phyloP scores from a whole-genome alignment of 2,888 invertebrate species.

The Ectemnius continuus region DNA sequence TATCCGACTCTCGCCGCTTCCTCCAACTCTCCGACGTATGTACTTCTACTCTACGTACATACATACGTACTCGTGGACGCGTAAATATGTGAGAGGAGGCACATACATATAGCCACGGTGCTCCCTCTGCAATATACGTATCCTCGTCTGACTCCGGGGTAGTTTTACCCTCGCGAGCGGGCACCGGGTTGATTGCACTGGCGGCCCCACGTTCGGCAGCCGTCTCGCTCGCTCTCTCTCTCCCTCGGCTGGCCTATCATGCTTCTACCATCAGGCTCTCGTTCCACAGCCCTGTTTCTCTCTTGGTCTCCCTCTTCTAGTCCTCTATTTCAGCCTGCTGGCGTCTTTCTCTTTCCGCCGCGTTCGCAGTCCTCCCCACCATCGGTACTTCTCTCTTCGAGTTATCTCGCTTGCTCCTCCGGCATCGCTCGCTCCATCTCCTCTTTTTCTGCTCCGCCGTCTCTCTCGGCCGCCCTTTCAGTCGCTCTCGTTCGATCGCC shows the following conservation, averaged over 20 bases:
- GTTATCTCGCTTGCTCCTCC: constrained; percentile 9
- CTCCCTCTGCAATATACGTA: constrained; percentile 65
- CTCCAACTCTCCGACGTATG: constrained; percentile 21
- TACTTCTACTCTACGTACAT: constrained; percentile 21
- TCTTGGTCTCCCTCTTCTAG: constrained; percentile 53
- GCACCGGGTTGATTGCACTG: constrained; percentile 77
- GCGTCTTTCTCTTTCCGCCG: constrained; percentile 45
- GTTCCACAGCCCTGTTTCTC: constrained; percentile 29
- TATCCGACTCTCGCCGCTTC: constrained; percentile 27
- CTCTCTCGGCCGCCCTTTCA: constrained; percentile 42
- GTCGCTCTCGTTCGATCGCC: constrained; percentile 41
- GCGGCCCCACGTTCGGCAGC: constrained; percentile 68
- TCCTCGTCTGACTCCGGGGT: constrained; percentile 73
- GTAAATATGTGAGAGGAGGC: constrained; percentile 12
- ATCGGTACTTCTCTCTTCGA: background rate
- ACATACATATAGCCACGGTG: constrained; percentile 28
- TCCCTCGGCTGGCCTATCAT: constrained; percentile 18
- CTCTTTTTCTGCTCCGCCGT: constrained; percentile 29
- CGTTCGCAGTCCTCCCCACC: constrained; percentile 23
- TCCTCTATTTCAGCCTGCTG: constrained; percentile 40
- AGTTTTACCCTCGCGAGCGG: constrained; percentile 73
- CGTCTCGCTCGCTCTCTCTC: constrained; percentile 53
- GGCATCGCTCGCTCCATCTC: constrained; percentile 18
- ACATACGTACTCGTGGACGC: constrained; percentile 21
- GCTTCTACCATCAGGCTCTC: constrained; percentile 35